These are phyloP conservation scores for Falco rusticolus DNA, from an alignment of 2,797 vertebrate species.

Conservation along the genomic window DNA sequence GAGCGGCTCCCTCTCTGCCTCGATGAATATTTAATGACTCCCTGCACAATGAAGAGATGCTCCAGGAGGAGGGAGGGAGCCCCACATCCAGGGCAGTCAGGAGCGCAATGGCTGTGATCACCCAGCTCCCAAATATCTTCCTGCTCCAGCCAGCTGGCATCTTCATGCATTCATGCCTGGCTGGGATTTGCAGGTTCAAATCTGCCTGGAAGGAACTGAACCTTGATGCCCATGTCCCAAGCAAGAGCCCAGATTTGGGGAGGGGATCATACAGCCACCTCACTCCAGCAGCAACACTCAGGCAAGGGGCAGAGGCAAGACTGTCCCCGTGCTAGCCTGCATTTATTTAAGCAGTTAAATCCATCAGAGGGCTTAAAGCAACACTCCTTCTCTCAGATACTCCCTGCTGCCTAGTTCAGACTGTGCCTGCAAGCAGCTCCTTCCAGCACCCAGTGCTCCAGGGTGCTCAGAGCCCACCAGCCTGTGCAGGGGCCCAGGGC, in stretches of 20 bases:
- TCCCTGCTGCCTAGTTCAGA: not conserved
- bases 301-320: not conserved
- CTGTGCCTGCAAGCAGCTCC: rapidly evolving
- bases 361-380: not conserved
- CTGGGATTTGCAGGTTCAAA: not conserved
- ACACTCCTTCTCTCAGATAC: not conserved
- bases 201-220: not conserved
- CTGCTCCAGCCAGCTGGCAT: not conserved
- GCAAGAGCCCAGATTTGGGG: not conserved
- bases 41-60: not conserved
- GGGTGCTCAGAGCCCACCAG: not conserved
- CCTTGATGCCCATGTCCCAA: rapidly evolving
- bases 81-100: no score
- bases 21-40: conserved; percentile 57
- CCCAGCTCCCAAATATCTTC: not conserved
- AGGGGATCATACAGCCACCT: not conserved
- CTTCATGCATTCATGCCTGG: not conserved
- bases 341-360: not conserved
- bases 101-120: not conserved
- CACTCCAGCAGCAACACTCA: not conserved
- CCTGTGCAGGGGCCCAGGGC: rapidly evolving
- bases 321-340: rapidly evolving
- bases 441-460: not conserved
- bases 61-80: not conserved
- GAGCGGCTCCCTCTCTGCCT: not conserved